Conservation (phyloP, 2,113 vertebrate species). For the Oryzias javanicus region DNA sequence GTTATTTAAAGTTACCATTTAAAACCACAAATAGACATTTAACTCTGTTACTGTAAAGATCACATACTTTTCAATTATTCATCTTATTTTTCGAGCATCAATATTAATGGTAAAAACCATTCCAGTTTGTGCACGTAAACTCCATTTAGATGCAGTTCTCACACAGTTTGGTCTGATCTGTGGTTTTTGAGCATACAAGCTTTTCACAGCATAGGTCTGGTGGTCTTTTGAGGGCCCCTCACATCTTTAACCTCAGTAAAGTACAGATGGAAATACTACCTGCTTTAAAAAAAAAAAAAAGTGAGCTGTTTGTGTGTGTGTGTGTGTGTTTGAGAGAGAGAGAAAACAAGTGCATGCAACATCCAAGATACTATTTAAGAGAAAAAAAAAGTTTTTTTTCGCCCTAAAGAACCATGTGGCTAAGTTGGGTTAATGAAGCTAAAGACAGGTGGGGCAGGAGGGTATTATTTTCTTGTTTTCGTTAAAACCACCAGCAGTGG, state of each 20-base stretch:
- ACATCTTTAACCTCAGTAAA: slow-evolving; percentile 61
- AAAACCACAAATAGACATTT: too few relatives aligned
- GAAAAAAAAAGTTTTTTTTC: slow-evolving; percentile 24
- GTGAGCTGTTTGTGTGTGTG: too few relatives aligned
- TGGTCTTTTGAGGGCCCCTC: slow-evolving; percentile 58
- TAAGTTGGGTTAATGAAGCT: slow-evolving; percentile 49
- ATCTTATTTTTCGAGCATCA: too few relatives aligned
- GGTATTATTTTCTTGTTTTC: slow-evolving; percentile 39
- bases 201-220: slow-evolving; percentile 29
- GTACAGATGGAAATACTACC: slow-evolving; percentile 38
- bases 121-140: slow-evolving; percentile 3
- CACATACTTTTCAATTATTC: too few relatives aligned
- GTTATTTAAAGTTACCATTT: too few relatives aligned
- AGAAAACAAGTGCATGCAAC: too few relatives aligned
- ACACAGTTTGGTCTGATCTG: slow-evolving; percentile 51
- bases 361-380: too few relatives aligned
- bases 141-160: slow-evolving; percentile 30
- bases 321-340: slow-evolving; percentile 3
- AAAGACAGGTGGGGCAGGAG: slow-evolving; percentile 21
- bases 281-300: slow-evolving; percentile 23
- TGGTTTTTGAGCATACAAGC: slow-evolving; percentile 52
- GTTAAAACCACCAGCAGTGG: slow-evolving; percentile 51
- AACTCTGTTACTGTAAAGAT: too few relatives aligned
- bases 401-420: slow-evolving; percentile 57
- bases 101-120: slow-evolving; percentile 4